Evolutionary conservation across 23 tunicate species (phyloP), one percentile per base, ranked within the genome.

Genomic region (Aplidium turbinatum): DNA sequence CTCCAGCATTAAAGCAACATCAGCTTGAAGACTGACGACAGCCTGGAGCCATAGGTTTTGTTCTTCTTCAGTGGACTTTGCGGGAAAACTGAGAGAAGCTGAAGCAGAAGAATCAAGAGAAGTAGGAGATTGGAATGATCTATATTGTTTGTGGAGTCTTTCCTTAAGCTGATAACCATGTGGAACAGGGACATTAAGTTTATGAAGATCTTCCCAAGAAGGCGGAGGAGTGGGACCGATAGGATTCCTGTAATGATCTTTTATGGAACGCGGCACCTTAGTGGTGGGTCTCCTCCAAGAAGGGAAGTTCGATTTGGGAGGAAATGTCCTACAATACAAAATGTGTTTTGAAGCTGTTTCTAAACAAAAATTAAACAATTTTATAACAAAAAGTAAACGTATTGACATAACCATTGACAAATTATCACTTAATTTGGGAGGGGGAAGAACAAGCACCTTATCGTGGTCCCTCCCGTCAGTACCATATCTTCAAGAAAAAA

Each of bases 161-260:
- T 28, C 58, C 11, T 47, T 7, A 2, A 73, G 4, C 19, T 66
- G 30, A 34, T 19, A 19, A 19, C 19, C 22, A 31, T 9, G 66
- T 54, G 78, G 78, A 33, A 73, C n/a, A 26, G 57, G 38, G n/a
- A 70, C 7, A 28, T 30, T 28, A 28, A 16, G 47, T 47, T 47
- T 58, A 27, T 19, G 57, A 28, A 70, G 23, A 47, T 70, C 76
- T 47, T 70, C 58, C 58, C 3, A 3, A 26, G 75, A 47, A 0
- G 85, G 69, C 3, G 87, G 87, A 30, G 77, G 81, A 1, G 82
- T 79, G 16, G 79, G 81, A 32, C 55, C 9, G 16, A 62, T 20
- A 16, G 89, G 96, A 25, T 38, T 34, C 4, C 58, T 71, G 51
- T 89, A 89, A 38, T 82, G 89, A 77, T 89, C 96, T 38, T 89